Evolutionary conservation across 1,140 invertebrate genomes (phyloP).

Genomic region (Macrotrachela quadricornifera): DNA sequence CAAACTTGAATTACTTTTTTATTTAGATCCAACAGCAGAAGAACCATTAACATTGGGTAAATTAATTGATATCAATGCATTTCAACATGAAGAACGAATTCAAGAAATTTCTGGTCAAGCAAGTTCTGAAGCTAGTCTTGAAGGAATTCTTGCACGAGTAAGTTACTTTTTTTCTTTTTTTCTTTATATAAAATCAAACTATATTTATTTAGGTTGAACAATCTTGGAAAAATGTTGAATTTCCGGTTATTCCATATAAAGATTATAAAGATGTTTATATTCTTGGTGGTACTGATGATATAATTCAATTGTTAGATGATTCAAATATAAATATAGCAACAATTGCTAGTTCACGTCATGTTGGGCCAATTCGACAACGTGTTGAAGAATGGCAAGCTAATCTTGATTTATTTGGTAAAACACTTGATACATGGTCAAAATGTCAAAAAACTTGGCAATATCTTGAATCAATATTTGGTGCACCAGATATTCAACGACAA

Average conservation of each 20-base stretch:
- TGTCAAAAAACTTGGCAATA: slow-evolving; percentile 9
- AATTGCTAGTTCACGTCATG: slow-evolving; percentile 55
- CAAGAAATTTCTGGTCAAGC: slow-evolving; percentile 61
- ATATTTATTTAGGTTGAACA: slow-evolving; percentile 24
- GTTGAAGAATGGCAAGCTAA: slow-evolving; percentile 56
- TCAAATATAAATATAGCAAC: slow-evolving; percentile 62
- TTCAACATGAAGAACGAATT: slow-evolving; percentile 45
- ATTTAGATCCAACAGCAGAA: slow-evolving; percentile 15
- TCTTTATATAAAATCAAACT: background rate
- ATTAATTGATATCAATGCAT: slow-evolving; percentile 36
- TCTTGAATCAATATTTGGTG: slow-evolving; percentile 7
- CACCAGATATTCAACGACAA: slow-evolving; percentile 64
- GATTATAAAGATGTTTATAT: slow-evolving; percentile 53
- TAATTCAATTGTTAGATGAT: slow-evolving; percentile 56
- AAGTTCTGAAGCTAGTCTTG: slow-evolving; percentile 56
- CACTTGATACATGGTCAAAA: slow-evolving; percentile 32
- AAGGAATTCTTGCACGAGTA: slow-evolving; percentile 51
- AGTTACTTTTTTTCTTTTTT: background rate
- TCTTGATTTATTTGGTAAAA: slow-evolving; percentile 50
- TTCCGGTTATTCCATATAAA: slow-evolving; percentile 27
- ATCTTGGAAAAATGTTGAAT: slow-evolving; percentile 29
- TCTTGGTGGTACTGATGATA: slow-evolving; percentile 55
- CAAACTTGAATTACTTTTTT: too few relatives aligned
- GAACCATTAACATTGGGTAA: slow-evolving; percentile 24
- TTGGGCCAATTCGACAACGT: slow-evolving; percentile 51